phyloP scores from a whole-genome alignment of 53 echinoderm and acorn worm genomes.

The Holothuria scabra region DNA sequence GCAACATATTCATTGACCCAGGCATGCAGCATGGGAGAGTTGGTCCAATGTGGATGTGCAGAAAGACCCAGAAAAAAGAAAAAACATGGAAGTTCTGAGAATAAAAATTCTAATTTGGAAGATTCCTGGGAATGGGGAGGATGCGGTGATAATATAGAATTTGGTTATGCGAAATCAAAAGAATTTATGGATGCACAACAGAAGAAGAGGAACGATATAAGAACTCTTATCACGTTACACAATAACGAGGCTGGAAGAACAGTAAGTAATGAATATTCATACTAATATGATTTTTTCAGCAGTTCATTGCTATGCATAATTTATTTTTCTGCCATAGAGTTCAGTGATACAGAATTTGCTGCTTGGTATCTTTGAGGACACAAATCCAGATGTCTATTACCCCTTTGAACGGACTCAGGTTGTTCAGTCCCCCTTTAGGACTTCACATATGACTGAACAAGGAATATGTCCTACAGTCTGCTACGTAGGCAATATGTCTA shows the following conservation, averaged over 20 bases:
- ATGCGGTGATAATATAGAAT: conserved; percentile 91
- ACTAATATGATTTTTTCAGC: no score
- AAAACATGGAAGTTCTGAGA: background rate
- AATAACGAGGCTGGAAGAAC: conserved; percentile 95
- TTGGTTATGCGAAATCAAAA: conserved; percentile 85
- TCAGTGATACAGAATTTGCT: no score
- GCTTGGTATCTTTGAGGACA: no score
- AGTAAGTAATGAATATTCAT: conserved; percentile 56
- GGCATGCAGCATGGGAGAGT: conserved; percentile 88
- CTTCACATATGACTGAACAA: no score
- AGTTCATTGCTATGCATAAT: no score
- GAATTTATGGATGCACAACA: conserved; percentile 92
- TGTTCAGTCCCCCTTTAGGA: no score
- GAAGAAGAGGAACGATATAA: conserved; percentile 77
- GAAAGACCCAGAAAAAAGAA: conserved; percentile 59
- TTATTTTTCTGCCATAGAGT: no score
- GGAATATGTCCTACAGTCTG: no score
- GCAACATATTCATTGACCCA: conserved; percentile 86
- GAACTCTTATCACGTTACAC: conserved; percentile 84
- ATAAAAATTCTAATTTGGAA: conserved; percentile 23
- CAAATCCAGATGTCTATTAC: no score
- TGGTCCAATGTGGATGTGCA: conserved; percentile 90
- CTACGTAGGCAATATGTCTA: no score
- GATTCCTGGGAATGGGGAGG: conserved; percentile 96
- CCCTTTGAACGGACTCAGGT: no score